Evolutionary conservation across 2,113 vertebrate genomes (phyloP).

Genomic region (Phalacrocorax brasilianus): DNA sequence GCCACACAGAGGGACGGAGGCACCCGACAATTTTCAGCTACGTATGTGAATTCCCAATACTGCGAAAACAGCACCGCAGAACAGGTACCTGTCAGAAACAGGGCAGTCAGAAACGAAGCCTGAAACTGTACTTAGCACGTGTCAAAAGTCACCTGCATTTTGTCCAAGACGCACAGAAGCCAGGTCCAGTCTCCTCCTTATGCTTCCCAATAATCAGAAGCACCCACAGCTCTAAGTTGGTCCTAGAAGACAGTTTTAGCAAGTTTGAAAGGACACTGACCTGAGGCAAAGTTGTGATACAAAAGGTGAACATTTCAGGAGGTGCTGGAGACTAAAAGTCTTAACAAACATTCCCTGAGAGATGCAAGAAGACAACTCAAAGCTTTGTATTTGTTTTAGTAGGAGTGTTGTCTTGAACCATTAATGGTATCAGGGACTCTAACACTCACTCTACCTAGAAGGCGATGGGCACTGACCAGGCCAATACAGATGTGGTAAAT

Average conservation of each 20-base stretch:
- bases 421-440: neutral
- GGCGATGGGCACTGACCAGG: neutral
- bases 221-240: neutral
- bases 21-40: neutral
- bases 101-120: neutral
- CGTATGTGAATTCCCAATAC: neutral
- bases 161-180: neutral
- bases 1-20: neutral
- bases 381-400: neutral
- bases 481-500: neutral
- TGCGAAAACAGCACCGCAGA: neutral
- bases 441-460: neutral
- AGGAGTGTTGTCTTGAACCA: neutral
- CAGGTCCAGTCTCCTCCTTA: neutral
- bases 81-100: neutral
- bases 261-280: neutral
- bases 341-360: neutral
- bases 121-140: neutral
- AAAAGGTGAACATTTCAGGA: neutral
- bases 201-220: neutral
- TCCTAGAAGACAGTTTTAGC: neutral
- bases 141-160: neutral
- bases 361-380: neutral
- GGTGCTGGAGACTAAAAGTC: neutral
- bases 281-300: conserved; percentile 5